These are phyloP conservation scores for Tanaodytes sp. DNA, from an alignment of 2,888 invertebrate genomes.

Conservation along the genomic window DNA sequence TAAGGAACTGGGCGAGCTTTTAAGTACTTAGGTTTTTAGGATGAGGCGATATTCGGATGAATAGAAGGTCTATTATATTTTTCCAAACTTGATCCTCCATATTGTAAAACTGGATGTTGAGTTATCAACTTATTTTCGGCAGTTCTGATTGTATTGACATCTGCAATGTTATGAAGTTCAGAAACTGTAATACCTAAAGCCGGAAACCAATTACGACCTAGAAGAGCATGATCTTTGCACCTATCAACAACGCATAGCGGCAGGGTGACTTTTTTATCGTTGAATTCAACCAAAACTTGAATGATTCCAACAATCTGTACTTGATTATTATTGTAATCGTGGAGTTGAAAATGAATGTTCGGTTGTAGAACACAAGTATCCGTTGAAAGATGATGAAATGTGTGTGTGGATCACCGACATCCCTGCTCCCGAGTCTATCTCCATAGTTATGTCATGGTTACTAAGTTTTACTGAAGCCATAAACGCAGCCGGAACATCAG, in stretches of 20 bases:
- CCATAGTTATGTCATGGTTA: no score
- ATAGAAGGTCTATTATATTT: no score
- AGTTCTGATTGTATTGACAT: no score
- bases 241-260: slow-evolving; percentile 22
- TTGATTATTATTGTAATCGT: slow-evolving; percentile 13
- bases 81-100: neutral
- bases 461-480: no score
- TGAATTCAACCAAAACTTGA: slow-evolving; percentile 4
- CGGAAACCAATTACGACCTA: slow-evolving; percentile 26
- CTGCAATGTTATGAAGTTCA: neutral
- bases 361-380: no score
- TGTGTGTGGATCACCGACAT: slow-evolving; percentile 3
- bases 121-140: no score
- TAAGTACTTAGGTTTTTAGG: no score
- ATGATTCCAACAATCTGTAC: slow-evolving; percentile 5
- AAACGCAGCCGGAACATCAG: no score
- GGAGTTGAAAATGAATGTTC: no score
- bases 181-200: slow-evolving; percentile 15
- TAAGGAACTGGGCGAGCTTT: slow-evolving; percentile 4
- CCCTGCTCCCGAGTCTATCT: slow-evolving; percentile 12
- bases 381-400: no score
- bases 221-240: slow-evolving; percentile 15
- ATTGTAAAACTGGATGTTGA: neutral
- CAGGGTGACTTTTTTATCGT: neutral
- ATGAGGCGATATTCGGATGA: no score